Percentiles rank a stretch among this genome's conserved stretches.
Evolutionary conservation across 2,888 invertebrate species (phyloP).

Genomic region (Panopea generosa): DNA sequence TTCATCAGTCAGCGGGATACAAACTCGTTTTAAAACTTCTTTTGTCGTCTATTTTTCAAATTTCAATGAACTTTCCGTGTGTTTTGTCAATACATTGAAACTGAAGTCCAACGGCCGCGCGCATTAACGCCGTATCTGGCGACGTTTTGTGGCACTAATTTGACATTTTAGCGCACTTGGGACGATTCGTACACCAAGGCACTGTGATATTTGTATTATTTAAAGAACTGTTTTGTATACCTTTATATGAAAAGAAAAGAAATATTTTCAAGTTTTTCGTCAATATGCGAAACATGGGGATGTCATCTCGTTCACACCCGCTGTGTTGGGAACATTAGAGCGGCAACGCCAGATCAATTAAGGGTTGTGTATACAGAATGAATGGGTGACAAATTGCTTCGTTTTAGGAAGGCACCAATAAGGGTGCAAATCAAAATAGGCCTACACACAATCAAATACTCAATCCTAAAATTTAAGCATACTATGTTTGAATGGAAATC

Average conservation of each 20-base stretch:
- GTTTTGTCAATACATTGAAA: too few species aligned
- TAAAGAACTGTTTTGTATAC: slow-evolving; percentile 24
- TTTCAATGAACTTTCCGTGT: not conserved
- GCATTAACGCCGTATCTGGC: too few species aligned
- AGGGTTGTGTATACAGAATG: slow-evolving; percentile 21
- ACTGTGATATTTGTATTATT: slow-evolving; percentile 12
- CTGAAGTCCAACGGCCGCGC: too few species aligned
- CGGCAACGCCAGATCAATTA: slow-evolving; percentile 36
- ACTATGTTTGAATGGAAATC: too few species aligned
- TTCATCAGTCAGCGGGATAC: slow-evolving; percentile 16
- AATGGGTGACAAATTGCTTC: slow-evolving; percentile 35
- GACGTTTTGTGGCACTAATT: too few species aligned
- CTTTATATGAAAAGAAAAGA: slow-evolving; percentile 27
- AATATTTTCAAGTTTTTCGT: slow-evolving; percentile 20
- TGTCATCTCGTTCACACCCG: slow-evolving; percentile 22
- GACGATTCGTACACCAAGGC: too few species aligned
- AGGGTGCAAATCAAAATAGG: too few species aligned
- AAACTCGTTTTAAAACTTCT: slow-evolving; percentile 6
- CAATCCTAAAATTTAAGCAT: too few species aligned
- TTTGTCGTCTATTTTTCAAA: slow-evolving; percentile 7
- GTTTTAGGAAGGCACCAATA: slow-evolving; percentile 2
- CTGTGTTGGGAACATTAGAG: slow-evolving; percentile 24
- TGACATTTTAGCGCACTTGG: too few species aligned
- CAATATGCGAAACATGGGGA: slow-evolving; percentile 32
- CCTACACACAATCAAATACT: too few species aligned